Conservation (phyloP, 2,113 vertebrate genomes). For the Anolis carolinensis region DNA sequence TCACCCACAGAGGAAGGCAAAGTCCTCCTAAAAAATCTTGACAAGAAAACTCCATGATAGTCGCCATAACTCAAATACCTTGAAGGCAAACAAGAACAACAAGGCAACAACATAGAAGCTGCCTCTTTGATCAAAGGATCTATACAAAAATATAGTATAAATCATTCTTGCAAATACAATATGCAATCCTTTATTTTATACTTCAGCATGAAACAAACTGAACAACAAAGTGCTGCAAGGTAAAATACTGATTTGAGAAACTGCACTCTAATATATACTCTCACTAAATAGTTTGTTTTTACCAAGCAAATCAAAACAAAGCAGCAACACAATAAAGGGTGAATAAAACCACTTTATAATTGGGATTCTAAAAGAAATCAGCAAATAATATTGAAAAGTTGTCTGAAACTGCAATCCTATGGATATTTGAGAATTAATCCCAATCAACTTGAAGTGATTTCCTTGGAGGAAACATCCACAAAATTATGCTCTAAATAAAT, state of each 20-base stretch:
- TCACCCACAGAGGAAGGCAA: no score
- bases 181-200: constrained; percentile 27
- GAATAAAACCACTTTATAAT: background rate
- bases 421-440: background rate
- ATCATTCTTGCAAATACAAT: background rate
- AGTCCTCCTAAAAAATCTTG: no score
- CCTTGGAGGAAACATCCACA: background rate
- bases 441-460: background rate
- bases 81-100: no score
- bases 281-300: background rate
- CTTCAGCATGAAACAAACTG: constrained; percentile 31
- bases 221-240: constrained; percentile 18
- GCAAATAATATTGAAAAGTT: background rate
- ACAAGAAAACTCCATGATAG: no score
- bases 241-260: constrained; percentile 20
- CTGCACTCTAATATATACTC: background rate
- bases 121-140: background rate
- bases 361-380: background rate
- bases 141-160: background rate
- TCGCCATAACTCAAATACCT: no score
- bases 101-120: background rate
- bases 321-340: background rate
- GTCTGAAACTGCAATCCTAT: background rate
- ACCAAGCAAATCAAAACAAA: background rate
- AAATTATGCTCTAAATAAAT: background rate